Percentiles rank a stretch among this genome's conserved stretches.
Conservation (phyloP, 2,113 vertebrate species). For the Riparia riparia region DNA sequence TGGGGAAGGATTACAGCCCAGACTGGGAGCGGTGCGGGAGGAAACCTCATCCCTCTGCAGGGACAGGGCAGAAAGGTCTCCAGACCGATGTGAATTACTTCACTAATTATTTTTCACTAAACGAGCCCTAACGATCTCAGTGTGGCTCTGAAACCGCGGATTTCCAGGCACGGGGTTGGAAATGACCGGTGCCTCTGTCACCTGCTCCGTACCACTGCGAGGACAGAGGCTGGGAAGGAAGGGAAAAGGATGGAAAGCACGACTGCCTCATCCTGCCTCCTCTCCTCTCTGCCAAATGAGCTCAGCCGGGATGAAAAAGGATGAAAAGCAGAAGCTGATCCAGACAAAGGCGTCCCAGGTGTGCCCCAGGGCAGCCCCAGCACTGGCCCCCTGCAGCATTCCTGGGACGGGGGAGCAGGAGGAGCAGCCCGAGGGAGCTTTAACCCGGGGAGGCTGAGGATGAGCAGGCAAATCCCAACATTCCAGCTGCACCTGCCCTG, state of each 20-base stretch:
- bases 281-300: neutral
- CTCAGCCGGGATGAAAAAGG: too few species aligned
- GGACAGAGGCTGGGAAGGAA: neutral
- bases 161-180: neutral
- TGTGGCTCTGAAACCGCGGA: fast-evolving
- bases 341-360: fast-evolving
- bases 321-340: too few species aligned
- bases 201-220: fast-evolving
- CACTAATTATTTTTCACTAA: neutral
- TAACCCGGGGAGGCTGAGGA: neutral
- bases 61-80: neutral
- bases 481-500: neutral
- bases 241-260: neutral
- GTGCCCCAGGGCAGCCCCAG: neutral
- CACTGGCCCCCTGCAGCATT: fast-evolving
- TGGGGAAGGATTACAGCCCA: neutral
- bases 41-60: neutral
- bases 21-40: neutral
- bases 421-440: neutral
- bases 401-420: neutral
- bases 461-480: too few species aligned
- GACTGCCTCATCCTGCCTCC: neutral
- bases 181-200: fast-evolving
- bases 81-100: neutral
- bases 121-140: neutral